Evolutionary conservation across 2,888 invertebrate species (phyloP).

Genomic region (Resseliella maxima): DNA sequence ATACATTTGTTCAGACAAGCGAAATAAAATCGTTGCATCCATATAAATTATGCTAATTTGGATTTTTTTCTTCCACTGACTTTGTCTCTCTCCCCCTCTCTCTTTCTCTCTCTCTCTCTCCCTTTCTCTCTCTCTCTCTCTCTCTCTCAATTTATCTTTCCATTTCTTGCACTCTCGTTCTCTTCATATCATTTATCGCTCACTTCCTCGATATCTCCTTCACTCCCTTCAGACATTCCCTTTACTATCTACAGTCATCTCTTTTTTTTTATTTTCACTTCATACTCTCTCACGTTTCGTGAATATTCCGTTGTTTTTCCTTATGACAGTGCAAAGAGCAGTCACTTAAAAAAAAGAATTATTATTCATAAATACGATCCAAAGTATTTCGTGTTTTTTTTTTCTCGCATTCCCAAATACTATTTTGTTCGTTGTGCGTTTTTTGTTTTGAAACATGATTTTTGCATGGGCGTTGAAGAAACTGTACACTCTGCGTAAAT

Average conservation of each 20-base stretch:
- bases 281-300: not conserved
- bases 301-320: not conserved
- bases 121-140: not conserved
- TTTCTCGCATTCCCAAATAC: not conserved
- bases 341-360: conserved; percentile 3
- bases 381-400: not conserved
- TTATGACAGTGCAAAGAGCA: not conserved
- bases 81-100: not conserved
- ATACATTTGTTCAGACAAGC: conserved; percentile 45
- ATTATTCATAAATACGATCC: conserved; percentile 19
- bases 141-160: not conserved
- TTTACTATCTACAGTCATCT: no score
- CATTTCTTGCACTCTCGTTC: no score
- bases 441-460: not conserved
- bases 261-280: no score
- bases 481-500: not conserved
- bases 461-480: not conserved
- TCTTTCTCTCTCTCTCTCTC: not conserved
- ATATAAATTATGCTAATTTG: conserved; percentile 29
- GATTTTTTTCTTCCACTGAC: no score
- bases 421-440: not conserved
- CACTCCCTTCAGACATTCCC: no score
- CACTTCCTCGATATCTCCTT: no score
- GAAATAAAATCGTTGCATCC: conserved; percentile 31
- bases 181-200: no score